Evolutionary conservation across 2,797 vertebrate species (phyloP).

Genomic region (Ctenochaetus hawaiiensis): DNA sequence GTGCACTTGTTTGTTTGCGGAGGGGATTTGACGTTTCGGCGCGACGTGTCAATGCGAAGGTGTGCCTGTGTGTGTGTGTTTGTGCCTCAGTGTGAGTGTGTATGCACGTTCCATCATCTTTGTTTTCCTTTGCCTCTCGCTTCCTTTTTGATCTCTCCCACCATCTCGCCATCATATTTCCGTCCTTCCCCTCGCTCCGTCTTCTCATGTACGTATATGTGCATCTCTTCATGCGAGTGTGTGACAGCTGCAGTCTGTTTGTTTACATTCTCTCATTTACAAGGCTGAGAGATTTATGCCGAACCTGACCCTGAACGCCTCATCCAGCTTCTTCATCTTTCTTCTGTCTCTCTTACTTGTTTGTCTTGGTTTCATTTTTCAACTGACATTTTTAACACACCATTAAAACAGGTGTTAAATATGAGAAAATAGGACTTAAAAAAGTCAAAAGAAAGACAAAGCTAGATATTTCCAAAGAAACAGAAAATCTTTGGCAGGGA

Average conservation of each 20-base stretch:
- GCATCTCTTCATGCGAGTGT: constrained; percentile 49
- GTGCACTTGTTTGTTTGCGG: constrained; percentile 71
- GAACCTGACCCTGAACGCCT: constrained; percentile 71
- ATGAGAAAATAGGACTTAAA: constrained; percentile 8
- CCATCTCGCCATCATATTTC: constrained; percentile 18
- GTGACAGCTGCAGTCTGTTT: constrained; percentile 81
- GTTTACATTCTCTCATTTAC: constrained; percentile 77
- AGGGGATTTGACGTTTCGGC: constrained; percentile 68
- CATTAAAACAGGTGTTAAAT: neutral
- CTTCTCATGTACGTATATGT: constrained; percentile 12
- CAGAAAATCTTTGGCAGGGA: constrained; percentile 31
- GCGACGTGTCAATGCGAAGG: constrained; percentile 39
- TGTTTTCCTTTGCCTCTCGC: constrained; percentile 27
- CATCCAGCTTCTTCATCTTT: constrained; percentile 48
- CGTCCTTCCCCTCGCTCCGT: constrained; percentile 2
- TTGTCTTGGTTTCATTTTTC: neutral
- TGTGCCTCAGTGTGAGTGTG: constrained; percentile 8
- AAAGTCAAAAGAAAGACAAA: constrained; percentile 45
- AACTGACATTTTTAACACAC: neutral
- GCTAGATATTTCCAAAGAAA: constrained; percentile 8
- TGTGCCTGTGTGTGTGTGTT: constrained; percentile 1
- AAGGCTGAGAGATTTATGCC: constrained; percentile 65
- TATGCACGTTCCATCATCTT: constrained; percentile 38
- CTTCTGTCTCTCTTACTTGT: neutral
- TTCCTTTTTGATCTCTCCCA: constrained; percentile 5